Percentiles rank a stretch among this genome's conserved stretches.
Conservation (phyloP, 2,113 vertebrate species). For the Galbula dea region DNA sequence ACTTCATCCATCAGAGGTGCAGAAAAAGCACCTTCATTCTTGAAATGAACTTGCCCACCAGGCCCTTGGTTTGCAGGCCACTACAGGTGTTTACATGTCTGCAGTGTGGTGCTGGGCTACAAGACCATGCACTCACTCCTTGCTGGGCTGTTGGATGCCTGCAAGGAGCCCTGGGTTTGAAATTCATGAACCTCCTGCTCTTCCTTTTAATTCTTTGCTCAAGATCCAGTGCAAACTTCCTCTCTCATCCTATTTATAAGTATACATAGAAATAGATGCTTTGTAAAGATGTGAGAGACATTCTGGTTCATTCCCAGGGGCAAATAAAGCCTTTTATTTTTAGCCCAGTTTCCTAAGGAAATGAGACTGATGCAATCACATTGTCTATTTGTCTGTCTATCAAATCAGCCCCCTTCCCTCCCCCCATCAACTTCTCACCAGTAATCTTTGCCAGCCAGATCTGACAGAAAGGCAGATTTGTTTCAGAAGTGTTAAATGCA, state of each 20-base stretch:
- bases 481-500: not conserved
- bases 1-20: not conserved
- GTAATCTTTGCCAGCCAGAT: not conserved
- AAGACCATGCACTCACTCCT: not conserved
- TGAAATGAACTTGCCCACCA: not conserved
- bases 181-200: not conserved
- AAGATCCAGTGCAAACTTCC: conserved; percentile 54
- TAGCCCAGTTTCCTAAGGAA: conserved; percentile 65
- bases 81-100: not conserved
- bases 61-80: not conserved
- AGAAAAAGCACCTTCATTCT: not conserved
- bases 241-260: conserved; percentile 57
- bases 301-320: conserved; percentile 56
- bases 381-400: conserved; percentile 63
- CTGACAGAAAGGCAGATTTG: not conserved
- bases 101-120: not conserved
- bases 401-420: not conserved
- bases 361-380: conserved; percentile 59
- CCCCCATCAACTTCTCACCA: not conserved
- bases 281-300: conserved; percentile 58
- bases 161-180: not conserved
- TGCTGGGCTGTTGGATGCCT: not conserved
- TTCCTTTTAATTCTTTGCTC: conserved; percentile 36
- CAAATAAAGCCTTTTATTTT: conserved; percentile 61
- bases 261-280: conserved; percentile 44